Conservation (phyloP, 2,113 vertebrate species). For the Mellivora capensis region DNA sequence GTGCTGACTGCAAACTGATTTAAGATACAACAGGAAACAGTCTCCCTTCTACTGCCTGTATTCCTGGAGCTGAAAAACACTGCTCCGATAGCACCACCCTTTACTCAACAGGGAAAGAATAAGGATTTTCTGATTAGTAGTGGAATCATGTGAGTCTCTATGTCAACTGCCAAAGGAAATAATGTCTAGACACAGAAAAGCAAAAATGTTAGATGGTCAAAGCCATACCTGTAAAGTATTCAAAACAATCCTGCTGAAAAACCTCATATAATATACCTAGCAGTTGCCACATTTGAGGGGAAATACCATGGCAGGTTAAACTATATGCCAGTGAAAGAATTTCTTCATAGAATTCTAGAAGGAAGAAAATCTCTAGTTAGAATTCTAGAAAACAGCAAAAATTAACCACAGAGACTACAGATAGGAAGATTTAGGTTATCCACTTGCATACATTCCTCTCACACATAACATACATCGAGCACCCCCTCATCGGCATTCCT, state of each 20-base stretch:
- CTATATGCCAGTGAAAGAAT: slow-evolving; percentile 95
- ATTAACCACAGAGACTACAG: background rate
- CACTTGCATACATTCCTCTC: too few species aligned
- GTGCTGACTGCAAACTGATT: background rate
- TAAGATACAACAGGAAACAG: background rate
- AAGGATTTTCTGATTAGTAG: background rate
- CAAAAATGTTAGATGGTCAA: background rate
- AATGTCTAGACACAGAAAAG: background rate
- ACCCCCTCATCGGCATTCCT: background rate
- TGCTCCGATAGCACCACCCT: background rate
- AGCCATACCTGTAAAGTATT: slow-evolving; percentile 94
- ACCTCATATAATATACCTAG: slow-evolving; percentile 93
- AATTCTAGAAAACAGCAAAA: slow-evolving; percentile 22
- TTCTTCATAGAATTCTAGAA: slow-evolving; percentile 97
- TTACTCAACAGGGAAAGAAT: background rate
- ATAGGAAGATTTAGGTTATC: background rate
- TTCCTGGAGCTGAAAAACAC: background rate
- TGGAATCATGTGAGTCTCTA: background rate
- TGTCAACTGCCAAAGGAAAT: background rate
- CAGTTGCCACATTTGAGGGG: slow-evolving; percentile 98
- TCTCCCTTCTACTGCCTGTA: background rate
- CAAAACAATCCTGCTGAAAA: slow-evolving; percentile 96
- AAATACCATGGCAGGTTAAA: slow-evolving; percentile 94
- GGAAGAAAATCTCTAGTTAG: slow-evolving; percentile 49
- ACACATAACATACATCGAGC: background rate